A percentile compares a stretch with the other conserved stretches of the same genome.
These are phyloP conservation scores for Batillaria attramentaria DNA, from an alignment of 1,140 invertebrate genomes.

Conservation along the genomic window DNA sequence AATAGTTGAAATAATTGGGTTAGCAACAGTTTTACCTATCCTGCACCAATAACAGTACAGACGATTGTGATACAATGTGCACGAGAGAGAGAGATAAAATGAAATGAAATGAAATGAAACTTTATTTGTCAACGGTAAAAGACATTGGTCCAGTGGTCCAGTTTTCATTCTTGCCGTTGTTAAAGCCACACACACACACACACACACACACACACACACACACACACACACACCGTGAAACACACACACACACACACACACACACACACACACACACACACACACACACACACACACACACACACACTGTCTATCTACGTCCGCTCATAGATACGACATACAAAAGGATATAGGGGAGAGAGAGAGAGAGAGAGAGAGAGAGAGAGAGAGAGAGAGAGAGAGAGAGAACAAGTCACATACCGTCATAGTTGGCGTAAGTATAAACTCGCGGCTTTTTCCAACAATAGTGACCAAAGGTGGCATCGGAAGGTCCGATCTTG, in stretches of 20 bases:
- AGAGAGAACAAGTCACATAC: neutral
- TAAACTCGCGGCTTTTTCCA: neutral
- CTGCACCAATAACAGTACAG: no score
- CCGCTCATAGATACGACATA: neutral
- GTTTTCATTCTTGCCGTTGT: no score
- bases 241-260: neutral
- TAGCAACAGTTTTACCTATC: no score
- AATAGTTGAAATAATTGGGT: no score
- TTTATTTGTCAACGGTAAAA: no score
- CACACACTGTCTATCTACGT: no score
- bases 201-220: neutral
- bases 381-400: conserved; percentile 9
- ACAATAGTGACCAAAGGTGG: neutral
- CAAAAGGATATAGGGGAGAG: neutral
- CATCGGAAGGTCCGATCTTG: neutral
- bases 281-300: neutral
- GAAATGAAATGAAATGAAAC: no score
- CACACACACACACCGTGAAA: neutral
- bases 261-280: neutral
- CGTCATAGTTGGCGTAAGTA: neutral
- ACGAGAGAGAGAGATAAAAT: neutral
- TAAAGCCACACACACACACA: neutral
- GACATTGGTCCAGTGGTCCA: no score
- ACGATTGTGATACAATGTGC: no score
- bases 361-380: conserved; percentile 10